phyloP scores from a whole-genome alignment of 1,140 invertebrate species.

The Cataglyphis hispanica region DNA sequence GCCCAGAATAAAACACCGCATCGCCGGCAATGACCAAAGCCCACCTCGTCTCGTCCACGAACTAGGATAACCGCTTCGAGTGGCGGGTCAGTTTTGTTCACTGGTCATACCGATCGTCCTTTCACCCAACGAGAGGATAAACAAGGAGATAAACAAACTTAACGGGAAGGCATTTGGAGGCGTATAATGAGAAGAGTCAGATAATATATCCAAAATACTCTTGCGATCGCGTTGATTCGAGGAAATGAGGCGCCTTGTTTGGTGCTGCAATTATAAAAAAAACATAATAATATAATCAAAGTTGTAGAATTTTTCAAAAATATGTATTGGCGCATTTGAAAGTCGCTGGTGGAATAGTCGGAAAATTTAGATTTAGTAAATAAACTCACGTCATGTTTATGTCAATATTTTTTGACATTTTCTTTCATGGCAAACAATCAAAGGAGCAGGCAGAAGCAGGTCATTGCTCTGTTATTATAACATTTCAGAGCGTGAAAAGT shows the following conservation, averaged over 20 bases:
- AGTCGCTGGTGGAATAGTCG: neutral
- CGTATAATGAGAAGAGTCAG: neutral
- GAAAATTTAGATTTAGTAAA: neutral
- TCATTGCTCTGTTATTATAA: constrained; percentile 6
- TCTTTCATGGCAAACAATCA: neutral
- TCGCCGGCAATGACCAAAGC: constrained; percentile 81
- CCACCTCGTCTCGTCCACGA: constrained; percentile 71
- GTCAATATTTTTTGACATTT: neutral
- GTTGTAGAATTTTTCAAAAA: neutral
- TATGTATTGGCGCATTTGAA: neutral
- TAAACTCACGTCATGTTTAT: neutral
- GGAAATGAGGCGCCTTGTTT: neutral
- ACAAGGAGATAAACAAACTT: constrained; percentile 36
- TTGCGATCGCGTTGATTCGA: neutral
- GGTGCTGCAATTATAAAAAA: neutral
- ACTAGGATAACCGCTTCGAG: constrained; percentile 63
- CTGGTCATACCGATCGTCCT: constrained; percentile 18
- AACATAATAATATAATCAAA: neutral
- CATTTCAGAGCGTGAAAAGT: neutral
- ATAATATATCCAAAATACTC: constrained; percentile 10
- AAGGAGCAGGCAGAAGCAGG: no score
- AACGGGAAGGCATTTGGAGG: neutral
- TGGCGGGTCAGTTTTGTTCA: constrained; percentile 66
- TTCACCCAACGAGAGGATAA: constrained; percentile 1
- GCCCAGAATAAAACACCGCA: constrained; percentile 80